Percentiles rank a stretch among this genome's conserved stretches.
Evolutionary conservation across 2,797 vertebrate genomes (phyloP).

Genomic region (Enteromius radiatus): DNA sequence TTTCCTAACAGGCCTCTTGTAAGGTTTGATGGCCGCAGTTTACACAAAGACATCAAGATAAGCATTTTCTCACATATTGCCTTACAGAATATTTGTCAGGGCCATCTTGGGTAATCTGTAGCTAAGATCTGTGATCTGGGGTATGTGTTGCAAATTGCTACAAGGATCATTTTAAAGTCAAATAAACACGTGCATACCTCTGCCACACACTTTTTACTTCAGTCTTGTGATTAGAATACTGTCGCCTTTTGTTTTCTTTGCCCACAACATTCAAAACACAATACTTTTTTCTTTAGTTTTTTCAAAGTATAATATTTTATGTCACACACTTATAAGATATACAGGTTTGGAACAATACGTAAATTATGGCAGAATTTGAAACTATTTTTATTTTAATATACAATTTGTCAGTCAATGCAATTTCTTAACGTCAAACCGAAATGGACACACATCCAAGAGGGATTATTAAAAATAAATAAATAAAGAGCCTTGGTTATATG

Average conservation of each 20-base stretch:
- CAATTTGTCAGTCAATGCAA: background rate
- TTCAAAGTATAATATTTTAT: background rate
- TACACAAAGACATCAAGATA: background rate
- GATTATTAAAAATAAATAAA: background rate
- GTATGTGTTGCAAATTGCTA: slow-evolving; percentile 8
- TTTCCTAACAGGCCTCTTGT: slow-evolving; percentile 4
- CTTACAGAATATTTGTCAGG: background rate
- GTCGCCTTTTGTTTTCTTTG: background rate
- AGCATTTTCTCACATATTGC: background rate
- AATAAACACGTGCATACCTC: background rate
- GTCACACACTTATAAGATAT: background rate
- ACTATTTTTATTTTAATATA: background rate
- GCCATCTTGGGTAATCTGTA: slow-evolving; percentile 14
- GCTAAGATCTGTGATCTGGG: background rate
- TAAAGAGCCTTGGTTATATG: background rate
- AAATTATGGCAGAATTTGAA: background rate
- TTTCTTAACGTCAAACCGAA: background rate
- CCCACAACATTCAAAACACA: background rate
- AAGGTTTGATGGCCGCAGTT: background rate
- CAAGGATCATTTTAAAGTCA: slow-evolving; percentile 20
- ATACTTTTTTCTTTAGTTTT: background rate
- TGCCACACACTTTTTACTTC: background rate
- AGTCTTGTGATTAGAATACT: background rate
- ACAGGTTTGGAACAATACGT: background rate
- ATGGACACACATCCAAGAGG: background rate